Base-by-base conservation (phyloP, 2,797 vertebrate genomes). In the Ctenosaura bakeri region DNA sequence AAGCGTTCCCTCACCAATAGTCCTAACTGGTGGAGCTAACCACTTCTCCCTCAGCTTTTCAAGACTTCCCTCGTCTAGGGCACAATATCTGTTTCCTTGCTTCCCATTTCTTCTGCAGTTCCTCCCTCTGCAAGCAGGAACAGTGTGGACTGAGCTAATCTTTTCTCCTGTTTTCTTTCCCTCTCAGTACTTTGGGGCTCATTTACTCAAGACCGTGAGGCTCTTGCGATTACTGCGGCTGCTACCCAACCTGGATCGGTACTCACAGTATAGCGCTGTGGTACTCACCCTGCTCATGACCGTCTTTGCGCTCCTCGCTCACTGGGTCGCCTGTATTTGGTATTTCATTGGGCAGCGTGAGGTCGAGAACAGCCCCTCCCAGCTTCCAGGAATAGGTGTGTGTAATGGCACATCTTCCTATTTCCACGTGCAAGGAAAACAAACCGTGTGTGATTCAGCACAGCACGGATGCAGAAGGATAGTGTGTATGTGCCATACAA, bases 261-360 rank as follows among this genome's bases (percentile, higher is more conserved):
- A 98, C 96, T 98, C 98, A 0, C 98, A 98, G 96, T 98, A 98
- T 97, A 98, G 98, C 14, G 98, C 98, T 0, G 98, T 98, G 93
- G 98, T 98, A 78, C 97, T 98, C 56, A 98, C 98, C 0, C 96
- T 98, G 93, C 98, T 98, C 89, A 98, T 98, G 98, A 98, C 98
- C 22, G 98, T 98, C 96, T 98, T 98, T 29, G 98, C 98, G 24
- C 97, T 98, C 95, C 97, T 98, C 7, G 98, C 98, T 32, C 98
- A 98, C 96, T 98, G 98, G 98, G 98, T 98, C 94, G 98, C 98
- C 92, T 98, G 98, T 26, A 89, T 98, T 93, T 98, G 98, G 98
- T 98, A 98, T 97, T 98, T 98, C 96, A 98, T 98, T 0, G 98
- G 98, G 5, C 98, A 96, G 91, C 96, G 71, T 66, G 98, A 98